phyloP scores from a whole-genome alignment of 2,888 invertebrate genomes.

The Panopea generosa region DNA sequence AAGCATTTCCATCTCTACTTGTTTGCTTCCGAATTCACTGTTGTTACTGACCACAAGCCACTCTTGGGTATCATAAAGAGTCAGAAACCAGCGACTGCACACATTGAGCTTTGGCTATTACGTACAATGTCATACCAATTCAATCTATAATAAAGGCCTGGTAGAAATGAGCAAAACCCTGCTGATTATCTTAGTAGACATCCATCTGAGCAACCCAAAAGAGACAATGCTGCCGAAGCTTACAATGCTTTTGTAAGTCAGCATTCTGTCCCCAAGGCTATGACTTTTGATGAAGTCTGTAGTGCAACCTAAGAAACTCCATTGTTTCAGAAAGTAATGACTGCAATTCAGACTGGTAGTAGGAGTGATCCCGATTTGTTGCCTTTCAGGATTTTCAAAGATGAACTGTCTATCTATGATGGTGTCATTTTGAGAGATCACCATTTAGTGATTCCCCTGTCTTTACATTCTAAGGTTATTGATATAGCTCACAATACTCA shows the following conservation, averaged over 20 bases:
- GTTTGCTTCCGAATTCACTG: slow-evolving; percentile 65
- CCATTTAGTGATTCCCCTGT: slow-evolving; percentile 37
- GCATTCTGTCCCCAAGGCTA: slow-evolving; percentile 53
- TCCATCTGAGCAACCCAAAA: slow-evolving; percentile 37
- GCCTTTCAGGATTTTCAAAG: slow-evolving; percentile 27
- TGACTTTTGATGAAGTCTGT: slow-evolving; percentile 52
- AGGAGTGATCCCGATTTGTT: slow-evolving; percentile 11
- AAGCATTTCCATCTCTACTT: slow-evolving; percentile 75
- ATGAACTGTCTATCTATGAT: slow-evolving; percentile 29
- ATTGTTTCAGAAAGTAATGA: slow-evolving; percentile 23
- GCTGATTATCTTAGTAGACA: slow-evolving; percentile 66
- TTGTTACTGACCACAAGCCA: slow-evolving; percentile 77
- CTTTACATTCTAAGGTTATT: slow-evolving; percentile 31
- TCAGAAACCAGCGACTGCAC: slow-evolving; percentile 62
- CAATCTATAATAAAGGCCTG: slow-evolving; percentile 54
- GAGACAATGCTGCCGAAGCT: too few relatives aligned
- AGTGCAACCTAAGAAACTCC: slow-evolving; percentile 21
- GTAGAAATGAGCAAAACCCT: slow-evolving; percentile 59
- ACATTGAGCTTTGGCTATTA: slow-evolving; percentile 61
- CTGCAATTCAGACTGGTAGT: slow-evolving; percentile 43
- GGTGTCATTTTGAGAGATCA: slow-evolving; percentile 37
- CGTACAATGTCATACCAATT: slow-evolving; percentile 16
- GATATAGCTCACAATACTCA: too few relatives aligned
- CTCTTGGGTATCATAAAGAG: slow-evolving; percentile 68
- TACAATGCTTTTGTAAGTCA: slow-evolving; percentile 42